Evolutionary conservation across 2,797 vertebrate genomes (phyloP).

Genomic region (Rousettus madagascariensis): DNA sequence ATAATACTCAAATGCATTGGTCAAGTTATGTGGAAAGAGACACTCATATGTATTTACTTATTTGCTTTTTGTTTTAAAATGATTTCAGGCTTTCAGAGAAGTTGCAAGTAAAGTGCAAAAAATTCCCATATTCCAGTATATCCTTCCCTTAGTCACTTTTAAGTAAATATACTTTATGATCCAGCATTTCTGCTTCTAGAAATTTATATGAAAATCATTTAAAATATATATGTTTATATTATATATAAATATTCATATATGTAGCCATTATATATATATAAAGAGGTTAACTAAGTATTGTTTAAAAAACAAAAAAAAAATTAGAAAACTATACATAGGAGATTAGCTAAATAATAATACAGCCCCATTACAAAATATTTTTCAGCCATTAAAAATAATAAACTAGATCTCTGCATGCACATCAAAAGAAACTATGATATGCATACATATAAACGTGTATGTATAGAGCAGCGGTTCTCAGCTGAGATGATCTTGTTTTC

Average conservation of each 20-base stretch:
- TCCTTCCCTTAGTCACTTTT: neutral
- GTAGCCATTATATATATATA: neutral
- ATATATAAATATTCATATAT: neutral
- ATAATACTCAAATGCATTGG: neutral
- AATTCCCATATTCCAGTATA: neutral
- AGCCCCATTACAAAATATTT: neutral
- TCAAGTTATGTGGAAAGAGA: neutral
- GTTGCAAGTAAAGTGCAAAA: neutral
- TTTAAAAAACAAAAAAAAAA: constrained; percentile 25
- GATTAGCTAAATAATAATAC: neutral
- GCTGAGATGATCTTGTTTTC: neutral
- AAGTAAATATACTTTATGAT: neutral
- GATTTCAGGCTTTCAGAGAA: constrained; percentile 14
- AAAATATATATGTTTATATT: neutral
- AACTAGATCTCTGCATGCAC: neutral
- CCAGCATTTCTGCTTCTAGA: neutral
- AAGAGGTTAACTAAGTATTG: neutral
- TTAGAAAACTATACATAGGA: neutral
- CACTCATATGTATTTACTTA: neutral
- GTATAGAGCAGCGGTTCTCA: neutral
- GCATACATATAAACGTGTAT: neutral
- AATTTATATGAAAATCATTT: neutral
- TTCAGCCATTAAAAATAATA: neutral
- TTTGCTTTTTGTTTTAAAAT: neutral
- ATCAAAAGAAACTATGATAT: neutral